Conservation (phyloP, 2,113 vertebrate species). For the Jaculus jaculus region DNA sequence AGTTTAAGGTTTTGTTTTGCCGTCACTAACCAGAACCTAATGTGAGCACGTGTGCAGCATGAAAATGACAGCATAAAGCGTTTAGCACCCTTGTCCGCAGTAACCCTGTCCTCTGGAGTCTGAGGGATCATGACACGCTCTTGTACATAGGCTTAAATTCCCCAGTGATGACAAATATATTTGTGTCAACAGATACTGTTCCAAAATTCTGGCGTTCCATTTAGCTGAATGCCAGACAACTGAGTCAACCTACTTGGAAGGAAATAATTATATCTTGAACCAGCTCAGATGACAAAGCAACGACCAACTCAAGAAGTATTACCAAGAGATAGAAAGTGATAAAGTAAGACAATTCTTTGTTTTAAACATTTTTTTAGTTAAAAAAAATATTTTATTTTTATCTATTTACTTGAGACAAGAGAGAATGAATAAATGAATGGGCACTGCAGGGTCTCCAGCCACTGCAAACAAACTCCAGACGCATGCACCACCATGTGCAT, state of each 20-base stretch:
- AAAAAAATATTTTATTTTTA: too few relatives aligned
- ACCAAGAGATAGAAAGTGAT: not conserved
- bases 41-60: not conserved
- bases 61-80: not conserved
- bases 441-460: too few relatives aligned
- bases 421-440: too few relatives aligned
- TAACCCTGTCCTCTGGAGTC: conserved; percentile 28
- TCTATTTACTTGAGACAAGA: too few relatives aligned
- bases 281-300: not conserved
- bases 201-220: conserved; percentile 58
- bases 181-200: conserved; percentile 67
- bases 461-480: too few relatives aligned
- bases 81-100: not conserved
- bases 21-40: not conserved
- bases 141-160: conserved; percentile 59
- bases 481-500: too few relatives aligned
- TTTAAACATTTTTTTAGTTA: too few relatives aligned
- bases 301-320: conserved; percentile 27
- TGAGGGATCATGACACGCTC: not conserved
- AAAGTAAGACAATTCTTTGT: conserved; percentile 4
- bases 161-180: conserved; percentile 68
- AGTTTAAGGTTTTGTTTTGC: not conserved
- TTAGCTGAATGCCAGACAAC: conserved; percentile 65
- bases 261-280: conserved; percentile 57
- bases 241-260: conserved; percentile 62